Evolutionary conservation across 2,113 vertebrate genomes (phyloP).

Genomic region (Muntiacus reevesi): DNA sequence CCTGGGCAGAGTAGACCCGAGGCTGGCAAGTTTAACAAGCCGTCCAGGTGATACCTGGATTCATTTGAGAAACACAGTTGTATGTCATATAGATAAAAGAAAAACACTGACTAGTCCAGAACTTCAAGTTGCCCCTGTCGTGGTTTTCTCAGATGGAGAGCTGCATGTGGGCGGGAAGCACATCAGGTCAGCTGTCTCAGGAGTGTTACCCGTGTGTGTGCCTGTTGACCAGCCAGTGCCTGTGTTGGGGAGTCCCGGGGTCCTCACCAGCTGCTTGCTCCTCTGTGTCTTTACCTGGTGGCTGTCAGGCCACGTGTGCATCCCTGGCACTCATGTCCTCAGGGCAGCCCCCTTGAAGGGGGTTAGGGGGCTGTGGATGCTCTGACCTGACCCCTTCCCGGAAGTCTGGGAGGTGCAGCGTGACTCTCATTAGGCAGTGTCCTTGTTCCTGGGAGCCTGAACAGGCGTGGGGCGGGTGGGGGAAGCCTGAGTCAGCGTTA

Average conservation of each 20-base stretch:
- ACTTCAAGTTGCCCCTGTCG: background rate
- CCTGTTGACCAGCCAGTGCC: background rate
- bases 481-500: background rate
- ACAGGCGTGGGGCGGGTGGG: background rate
- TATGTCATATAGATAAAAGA: background rate
- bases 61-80: background rate
- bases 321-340: background rate
- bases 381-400: background rate
- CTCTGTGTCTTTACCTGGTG: background rate
- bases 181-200: background rate
- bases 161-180: too few relatives aligned
- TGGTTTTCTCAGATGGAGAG: background rate
- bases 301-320: background rate
- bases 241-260: background rate
- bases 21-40: background rate
- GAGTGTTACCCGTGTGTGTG: accelerated
- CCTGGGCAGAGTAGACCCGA: background rate
- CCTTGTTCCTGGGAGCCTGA: background rate
- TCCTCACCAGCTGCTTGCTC: background rate
- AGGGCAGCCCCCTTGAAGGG: background rate
- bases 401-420: background rate
- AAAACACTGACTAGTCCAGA: background rate
- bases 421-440: background rate
- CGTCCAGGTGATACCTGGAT: background rate
- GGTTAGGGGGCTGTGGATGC: background rate